Evolutionary conservation across 2,797 vertebrate genomes (phyloP), one percentile per base, ranked within the genome.

Genomic region (Tangara arthus): DNA sequence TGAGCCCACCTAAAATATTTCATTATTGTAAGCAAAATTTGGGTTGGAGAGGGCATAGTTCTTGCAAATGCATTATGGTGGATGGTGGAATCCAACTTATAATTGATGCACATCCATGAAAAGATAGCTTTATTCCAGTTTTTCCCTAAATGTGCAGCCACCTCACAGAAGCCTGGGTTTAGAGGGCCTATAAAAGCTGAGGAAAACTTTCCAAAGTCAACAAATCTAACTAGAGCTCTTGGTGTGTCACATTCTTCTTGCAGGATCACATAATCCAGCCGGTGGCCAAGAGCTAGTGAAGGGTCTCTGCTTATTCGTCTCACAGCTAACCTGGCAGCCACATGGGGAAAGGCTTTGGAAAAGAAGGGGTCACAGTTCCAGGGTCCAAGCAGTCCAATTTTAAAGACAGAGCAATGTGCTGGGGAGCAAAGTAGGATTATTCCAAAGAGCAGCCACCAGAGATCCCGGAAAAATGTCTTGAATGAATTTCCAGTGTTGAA

Each of bases 121-220:
- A 99, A 99, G 94, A 99, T 76, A 4, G 98, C 98, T 97, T 99
- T 99, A 95, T 99, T 98, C 99, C 99, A 99, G 95, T 97, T 98
- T 96, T 98, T 98, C 83, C 97, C 98, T 71, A 99, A 92, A 94
- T 99, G 96, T 1, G 98, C 98, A 19, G 98, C 98, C 34, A 98
- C 98, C 27, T 99, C 98, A 34, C 98, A 99, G 97, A 99, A 99
- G 26, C 98, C 98, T 7, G 99, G 98, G 89, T 99, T 99, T 87
- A 97, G 93, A 17, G 98, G 99, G n/a, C 98, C 99, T 49, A 99
- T 89, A 87, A 98, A 99, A 59, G 96, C 98, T 7, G 98, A 98
- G 22, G 98, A 98, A 82, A 97, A 96, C 30, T 98, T 97, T 92
- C 97, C 95, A 94, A 98, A 98, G 64, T 96, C 97, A 70, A 98